Evolutionary conservation across 2,797 vertebrate species (phyloP).

Genomic region (Argyrosomus regius): DNA sequence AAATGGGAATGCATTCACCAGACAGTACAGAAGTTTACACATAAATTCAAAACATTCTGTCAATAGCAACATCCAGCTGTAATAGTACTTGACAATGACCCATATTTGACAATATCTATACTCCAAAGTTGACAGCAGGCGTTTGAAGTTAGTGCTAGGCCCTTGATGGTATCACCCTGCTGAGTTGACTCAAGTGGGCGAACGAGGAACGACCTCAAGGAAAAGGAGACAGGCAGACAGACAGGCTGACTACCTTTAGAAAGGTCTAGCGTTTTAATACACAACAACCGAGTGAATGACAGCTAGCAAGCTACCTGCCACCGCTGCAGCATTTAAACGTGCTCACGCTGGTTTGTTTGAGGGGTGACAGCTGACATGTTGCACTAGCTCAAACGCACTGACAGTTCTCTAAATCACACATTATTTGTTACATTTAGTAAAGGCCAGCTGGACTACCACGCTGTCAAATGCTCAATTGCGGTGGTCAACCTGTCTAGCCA

Average conservation of each 20-base stretch:
- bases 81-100: neutral
- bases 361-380: slow-evolving; percentile 18
- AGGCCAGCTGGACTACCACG: neutral
- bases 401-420: neutral
- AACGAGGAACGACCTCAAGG: neutral
- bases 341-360: neutral
- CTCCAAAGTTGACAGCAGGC: neutral
- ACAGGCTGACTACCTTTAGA: neutral
- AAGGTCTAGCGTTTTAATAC: neutral
- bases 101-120: neutral
- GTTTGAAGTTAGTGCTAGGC: neutral
- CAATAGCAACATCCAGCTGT: neutral
- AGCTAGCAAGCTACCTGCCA: neutral
- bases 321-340: neutral
- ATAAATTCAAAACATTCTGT: neutral
- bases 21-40: neutral
- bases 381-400: neutral
- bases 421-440: neutral
- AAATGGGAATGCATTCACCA: neutral
- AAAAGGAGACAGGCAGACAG: neutral
- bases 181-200: neutral
- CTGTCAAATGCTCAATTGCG: neutral
- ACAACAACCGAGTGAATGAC: neutral
- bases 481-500: neutral
- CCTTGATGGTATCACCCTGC: neutral